Evolutionary conservation across 1,140 invertebrate genomes (phyloP).

Genomic region (Drosophila paulistorum): DNA sequence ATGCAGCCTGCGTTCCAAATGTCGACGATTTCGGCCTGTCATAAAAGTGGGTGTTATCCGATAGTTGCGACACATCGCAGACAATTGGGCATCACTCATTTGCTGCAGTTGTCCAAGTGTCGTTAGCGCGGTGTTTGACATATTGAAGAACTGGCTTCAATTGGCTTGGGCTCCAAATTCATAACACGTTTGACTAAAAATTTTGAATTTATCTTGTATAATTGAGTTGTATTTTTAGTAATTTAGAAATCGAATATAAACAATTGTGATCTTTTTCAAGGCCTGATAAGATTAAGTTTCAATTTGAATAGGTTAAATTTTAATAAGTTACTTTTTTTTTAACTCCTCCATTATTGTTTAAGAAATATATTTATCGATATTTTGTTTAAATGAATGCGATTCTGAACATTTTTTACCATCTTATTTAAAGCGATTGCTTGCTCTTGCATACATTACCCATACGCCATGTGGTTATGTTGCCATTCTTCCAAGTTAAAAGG

Average conservation of each 20-base stretch:
- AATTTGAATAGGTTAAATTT: too few relatives aligned
- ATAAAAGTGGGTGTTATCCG: conserved; percentile 15
- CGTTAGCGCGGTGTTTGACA: background rate
- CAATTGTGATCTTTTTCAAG: too few relatives aligned
- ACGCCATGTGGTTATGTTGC: conserved; percentile 40
- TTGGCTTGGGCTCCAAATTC: background rate
- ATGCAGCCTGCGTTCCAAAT: conserved; percentile 44
- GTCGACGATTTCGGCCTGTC: conserved; percentile 11
- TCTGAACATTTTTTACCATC: background rate
- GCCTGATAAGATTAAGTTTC: background rate
- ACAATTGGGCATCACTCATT: conserved; percentile 35
- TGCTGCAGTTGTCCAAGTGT: conserved; percentile 24
- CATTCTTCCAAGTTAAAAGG: conserved; percentile 46
- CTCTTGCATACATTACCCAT: conserved; percentile 35
- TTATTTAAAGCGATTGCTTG: conserved; percentile 9
- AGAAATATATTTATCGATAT: too few relatives aligned
- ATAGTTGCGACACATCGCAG: conserved; percentile 38
- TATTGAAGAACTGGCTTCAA: background rate
- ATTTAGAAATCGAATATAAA: too few relatives aligned
- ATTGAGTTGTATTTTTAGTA: background rate
- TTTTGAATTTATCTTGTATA: background rate
- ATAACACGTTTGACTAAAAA: background rate
- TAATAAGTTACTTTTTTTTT: too few relatives aligned
- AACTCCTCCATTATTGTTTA: too few relatives aligned
- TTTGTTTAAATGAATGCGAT: background rate